Evolutionary conservation across 2,113 vertebrate species (phyloP).

Genomic region (Psittacula cyanocephala): DNA sequence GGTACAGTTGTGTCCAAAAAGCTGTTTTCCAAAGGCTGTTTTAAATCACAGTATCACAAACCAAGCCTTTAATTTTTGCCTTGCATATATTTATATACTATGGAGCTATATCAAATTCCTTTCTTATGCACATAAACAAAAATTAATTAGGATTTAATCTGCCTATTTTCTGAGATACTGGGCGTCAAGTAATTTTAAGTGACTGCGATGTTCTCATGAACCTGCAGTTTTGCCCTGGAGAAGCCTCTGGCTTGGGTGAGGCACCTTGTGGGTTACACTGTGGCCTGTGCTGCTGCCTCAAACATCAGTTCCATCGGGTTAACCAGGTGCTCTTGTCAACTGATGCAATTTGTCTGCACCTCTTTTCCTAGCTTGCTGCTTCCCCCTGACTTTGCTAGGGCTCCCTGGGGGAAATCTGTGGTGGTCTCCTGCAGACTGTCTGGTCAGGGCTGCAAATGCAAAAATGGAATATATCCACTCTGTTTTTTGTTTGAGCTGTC

Average conservation of each 20-base stretch:
- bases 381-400: background rate
- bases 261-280: fast-evolving
- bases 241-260: background rate
- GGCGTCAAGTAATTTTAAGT: background rate
- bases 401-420: background rate
- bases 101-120: background rate
- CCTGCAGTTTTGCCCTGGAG: background rate
- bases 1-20: background rate
- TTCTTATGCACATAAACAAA: background rate
- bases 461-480: background rate
- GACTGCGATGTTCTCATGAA: background rate
- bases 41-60: background rate
- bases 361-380: background rate
- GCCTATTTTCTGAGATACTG: background rate
- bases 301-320: fast-evolving
- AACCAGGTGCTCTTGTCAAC: background rate
- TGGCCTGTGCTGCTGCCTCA: background rate
- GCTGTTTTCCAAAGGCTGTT: background rate
- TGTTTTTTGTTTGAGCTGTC: background rate
- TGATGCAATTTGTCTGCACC: background rate
- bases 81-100: background rate
- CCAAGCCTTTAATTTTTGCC: background rate
- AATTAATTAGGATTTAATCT: background rate
- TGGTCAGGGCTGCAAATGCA: background rate
- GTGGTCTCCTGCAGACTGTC: background rate